Conservation (phyloP, 2,888 invertebrate species). For the Chrysotoxum bicinctum region DNA sequence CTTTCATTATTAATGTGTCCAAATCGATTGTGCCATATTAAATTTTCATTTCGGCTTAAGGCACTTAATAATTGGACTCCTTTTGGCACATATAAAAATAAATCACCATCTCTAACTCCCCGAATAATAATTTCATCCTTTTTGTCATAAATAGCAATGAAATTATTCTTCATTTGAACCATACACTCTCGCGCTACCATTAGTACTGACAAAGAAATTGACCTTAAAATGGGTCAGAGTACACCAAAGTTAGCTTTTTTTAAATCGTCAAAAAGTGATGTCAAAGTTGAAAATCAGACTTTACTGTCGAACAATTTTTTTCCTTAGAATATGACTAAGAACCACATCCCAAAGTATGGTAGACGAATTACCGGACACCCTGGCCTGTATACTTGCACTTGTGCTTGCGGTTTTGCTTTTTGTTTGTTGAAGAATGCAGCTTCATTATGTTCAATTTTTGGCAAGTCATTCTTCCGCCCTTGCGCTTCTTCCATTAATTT, state of each 20-base stretch:
- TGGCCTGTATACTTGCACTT: conserved; percentile 4
- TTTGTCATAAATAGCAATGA: no score
- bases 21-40: conserved; percentile 1
- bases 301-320: no score
- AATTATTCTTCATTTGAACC: conserved; percentile 24
- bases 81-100: conserved; percentile 6
- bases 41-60: neutral
- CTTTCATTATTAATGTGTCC: conserved; percentile 21
- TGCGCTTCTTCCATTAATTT: no score
- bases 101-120: conserved; percentile 13
- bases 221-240: no score
- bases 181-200: conserved; percentile 21
- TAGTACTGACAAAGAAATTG: conserved; percentile 7
- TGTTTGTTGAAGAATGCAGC: conserved; percentile 39
- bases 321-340: no score
- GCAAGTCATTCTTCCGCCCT: conserved; percentile 18
- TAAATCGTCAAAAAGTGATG: no score
- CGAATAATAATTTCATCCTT: conserved; percentile 9
- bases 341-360: no score
- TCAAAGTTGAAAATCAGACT: no score
- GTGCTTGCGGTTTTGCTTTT: conserved; percentile 28
- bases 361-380: no score
- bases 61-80: neutral
- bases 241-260: no score
- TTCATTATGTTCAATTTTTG: conserved; percentile 14